Evolutionary conservation across 2,113 vertebrate genomes (phyloP).

Genomic region (Barnardius zonarius): DNA sequence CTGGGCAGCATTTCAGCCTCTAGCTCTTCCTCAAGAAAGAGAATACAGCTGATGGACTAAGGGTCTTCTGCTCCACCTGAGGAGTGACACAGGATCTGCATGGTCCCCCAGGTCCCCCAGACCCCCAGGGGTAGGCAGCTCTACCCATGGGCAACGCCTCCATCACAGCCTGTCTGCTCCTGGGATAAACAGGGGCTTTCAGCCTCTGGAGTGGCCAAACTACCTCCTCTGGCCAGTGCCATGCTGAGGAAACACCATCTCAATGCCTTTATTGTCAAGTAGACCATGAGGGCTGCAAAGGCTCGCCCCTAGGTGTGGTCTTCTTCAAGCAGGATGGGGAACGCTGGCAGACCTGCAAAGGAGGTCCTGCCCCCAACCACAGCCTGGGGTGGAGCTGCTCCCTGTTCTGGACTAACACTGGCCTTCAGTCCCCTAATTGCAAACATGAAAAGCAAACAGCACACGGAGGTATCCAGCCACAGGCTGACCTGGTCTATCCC

Average conservation of each 20-base stretch:
- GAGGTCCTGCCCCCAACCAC: neutral
- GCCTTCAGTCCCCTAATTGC: neutral
- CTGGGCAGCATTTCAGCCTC: neutral
- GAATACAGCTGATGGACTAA: neutral
- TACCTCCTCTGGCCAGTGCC: neutral
- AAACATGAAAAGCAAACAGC: neutral
- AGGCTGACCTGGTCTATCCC: neutral
- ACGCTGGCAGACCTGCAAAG: neutral
- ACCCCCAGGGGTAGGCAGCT: fast-evolving
- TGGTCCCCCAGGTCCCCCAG: neutral
- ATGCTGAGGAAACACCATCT: neutral
- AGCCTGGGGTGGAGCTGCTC: neutral
- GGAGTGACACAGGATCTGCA: neutral
- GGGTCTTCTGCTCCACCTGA: neutral
- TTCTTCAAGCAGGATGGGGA: neutral
- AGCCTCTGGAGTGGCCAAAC: neutral
- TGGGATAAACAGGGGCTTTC: neutral
- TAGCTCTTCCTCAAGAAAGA: neutral
- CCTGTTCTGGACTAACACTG: neutral
- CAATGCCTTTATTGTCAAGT: neutral
- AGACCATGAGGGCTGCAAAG: neutral
- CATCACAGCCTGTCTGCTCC: neutral
- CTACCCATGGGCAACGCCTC: neutral
- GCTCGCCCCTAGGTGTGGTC: neutral
- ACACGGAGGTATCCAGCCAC: neutral